Percentiles rank a stretch among this genome's conserved stretches.
These are phyloP conservation scores for Aplodontia rufa DNA, from an alignment of 2,113 vertebrate genomes.

Conservation along the genomic window DNA sequence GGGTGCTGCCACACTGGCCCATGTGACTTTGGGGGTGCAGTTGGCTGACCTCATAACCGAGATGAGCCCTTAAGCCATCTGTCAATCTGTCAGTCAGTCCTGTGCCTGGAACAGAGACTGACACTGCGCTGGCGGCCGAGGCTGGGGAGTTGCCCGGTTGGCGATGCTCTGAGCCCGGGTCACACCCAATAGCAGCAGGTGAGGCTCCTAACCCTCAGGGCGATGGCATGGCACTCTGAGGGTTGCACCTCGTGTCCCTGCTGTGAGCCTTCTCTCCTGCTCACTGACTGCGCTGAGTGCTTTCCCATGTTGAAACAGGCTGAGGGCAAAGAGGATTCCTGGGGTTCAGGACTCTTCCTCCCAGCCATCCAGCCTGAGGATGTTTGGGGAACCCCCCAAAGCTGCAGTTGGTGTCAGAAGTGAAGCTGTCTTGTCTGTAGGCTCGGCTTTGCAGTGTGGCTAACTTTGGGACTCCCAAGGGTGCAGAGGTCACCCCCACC, in stretches of 20 bases:
- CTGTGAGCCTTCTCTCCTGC: too few species aligned
- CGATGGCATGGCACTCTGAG: rapidly evolving
- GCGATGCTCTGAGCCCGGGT: rapidly evolving
- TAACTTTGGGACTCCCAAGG: too few species aligned
- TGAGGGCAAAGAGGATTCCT: rapidly evolving
- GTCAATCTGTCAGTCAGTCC: background rate
- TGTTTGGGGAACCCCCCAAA: rapidly evolving
- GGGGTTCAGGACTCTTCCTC: background rate
- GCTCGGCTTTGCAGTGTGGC: background rate
- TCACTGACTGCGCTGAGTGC: too few species aligned
- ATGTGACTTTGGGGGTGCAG: too few species aligned
- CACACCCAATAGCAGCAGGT: background rate
- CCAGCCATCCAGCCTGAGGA: background rate
- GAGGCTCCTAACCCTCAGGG: rapidly evolving
- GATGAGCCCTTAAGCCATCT: rapidly evolving
- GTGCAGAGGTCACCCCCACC: too few species aligned
- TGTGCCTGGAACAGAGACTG: background rate
- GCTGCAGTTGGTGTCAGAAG: background rate
- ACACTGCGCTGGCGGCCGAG: too few species aligned
- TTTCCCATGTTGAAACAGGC: rapidly evolving
- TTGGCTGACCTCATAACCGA: background rate
- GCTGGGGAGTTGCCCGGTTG: background rate
- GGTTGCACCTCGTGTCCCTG: rapidly evolving
- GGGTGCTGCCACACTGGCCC: rapidly evolving
- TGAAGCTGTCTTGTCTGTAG: too few species aligned